These are phyloP conservation scores for Argopecten irradians DNA, from an alignment of 1,140 invertebrate species.

Conservation along the genomic window DNA sequence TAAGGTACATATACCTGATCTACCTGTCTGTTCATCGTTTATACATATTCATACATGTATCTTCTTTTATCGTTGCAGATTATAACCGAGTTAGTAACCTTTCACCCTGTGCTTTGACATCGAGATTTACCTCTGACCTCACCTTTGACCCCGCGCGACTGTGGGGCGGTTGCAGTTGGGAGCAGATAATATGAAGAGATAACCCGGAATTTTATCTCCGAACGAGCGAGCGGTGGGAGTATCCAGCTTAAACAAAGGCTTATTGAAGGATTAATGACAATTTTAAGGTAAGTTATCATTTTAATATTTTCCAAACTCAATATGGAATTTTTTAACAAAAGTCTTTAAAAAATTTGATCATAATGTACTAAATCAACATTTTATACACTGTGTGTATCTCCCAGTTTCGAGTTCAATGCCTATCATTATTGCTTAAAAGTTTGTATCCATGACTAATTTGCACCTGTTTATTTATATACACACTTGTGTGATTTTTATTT, in stretches of 20 bases:
- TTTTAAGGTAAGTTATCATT: not conserved
- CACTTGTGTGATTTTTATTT: too few species aligned
- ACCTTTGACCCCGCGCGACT: not conserved
- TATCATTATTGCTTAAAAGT: too few species aligned
- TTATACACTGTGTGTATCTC: too few species aligned
- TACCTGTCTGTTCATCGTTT: not conserved
- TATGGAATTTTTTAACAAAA: too few species aligned
- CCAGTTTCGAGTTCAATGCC: too few species aligned
- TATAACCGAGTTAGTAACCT: not conserved
- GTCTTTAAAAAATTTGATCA: too few species aligned
- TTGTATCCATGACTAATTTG: too few species aligned
- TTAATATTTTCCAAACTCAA: too few species aligned
- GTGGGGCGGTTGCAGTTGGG: not conserved
- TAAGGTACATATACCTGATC: not conserved
- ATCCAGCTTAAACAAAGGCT: not conserved
- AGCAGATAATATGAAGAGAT: not conserved
- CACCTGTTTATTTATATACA: too few species aligned
- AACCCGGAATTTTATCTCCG: not conserved
- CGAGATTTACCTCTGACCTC: not conserved
- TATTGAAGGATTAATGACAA: not conserved
- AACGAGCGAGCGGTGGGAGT: not conserved
- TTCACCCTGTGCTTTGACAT: not conserved
- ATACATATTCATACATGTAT: constrained; percentile 1
- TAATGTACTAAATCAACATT: too few species aligned
- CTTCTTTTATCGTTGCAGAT: not conserved